A percentile compares a stretch with the other conserved stretches of the same genome.
phyloP scores from a whole-genome alignment of 2,888 invertebrate species.

The Neria commutata region DNA sequence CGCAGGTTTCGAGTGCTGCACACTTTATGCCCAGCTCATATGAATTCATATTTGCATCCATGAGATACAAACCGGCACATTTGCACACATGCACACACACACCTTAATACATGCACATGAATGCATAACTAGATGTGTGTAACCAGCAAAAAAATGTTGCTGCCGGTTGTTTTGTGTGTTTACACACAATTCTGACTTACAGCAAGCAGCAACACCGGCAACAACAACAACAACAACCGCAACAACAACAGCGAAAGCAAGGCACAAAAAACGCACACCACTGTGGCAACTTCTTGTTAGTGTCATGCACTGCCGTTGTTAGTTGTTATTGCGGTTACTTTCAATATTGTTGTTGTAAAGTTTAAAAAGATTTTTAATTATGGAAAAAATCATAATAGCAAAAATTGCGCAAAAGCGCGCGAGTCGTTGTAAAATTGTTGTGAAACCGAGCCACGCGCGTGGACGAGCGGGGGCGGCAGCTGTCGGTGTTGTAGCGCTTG shows the following conservation, averaged over 20 bases:
- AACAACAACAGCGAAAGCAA: background rate
- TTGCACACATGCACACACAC: background rate
- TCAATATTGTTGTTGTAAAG: background rate
- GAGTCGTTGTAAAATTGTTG: no score
- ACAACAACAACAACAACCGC: constrained; percentile 3
- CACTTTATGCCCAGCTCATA: background rate
- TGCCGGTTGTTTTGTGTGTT: background rate
- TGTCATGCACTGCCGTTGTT: background rate
- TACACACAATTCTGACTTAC: constrained; percentile 1
- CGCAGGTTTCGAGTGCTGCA: background rate
- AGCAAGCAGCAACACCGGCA: background rate
- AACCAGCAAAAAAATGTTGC: background rate
- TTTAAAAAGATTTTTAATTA: background rate
- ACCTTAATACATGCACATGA: background rate
- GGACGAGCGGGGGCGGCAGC: no score
- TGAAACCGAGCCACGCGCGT: no score
- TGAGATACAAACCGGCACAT: background rate
- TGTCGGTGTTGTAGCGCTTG: no score
- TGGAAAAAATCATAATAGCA: background rate
- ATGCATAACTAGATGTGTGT: background rate
- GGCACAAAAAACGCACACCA: no score
- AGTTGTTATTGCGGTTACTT: background rate
- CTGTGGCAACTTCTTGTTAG: background rate
- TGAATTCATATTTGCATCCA: background rate
- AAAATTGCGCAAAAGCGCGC: background rate